Evolutionary conservation across 2,888 invertebrate genomes (phyloP).

Genomic region (Thecocarcelia acutangulata): DNA sequence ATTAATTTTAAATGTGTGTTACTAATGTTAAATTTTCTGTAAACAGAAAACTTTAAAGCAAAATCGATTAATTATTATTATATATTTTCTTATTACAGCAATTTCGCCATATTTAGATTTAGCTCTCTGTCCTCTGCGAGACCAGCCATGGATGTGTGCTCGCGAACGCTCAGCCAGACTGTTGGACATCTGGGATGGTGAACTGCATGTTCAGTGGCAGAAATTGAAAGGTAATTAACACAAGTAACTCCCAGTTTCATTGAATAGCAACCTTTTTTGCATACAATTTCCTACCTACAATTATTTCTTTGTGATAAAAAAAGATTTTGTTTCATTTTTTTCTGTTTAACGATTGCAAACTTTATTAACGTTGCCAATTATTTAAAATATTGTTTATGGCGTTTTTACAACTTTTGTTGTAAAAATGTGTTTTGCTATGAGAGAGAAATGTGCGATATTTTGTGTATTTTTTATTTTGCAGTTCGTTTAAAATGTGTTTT

Average conservation of each 20-base stretch:
- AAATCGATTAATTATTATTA: conserved; percentile 5
- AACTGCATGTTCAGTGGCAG: conserved; percentile 78
- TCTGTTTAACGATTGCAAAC: no score
- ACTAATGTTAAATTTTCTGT: no score
- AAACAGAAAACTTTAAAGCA: neutral
- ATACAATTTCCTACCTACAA: no score
- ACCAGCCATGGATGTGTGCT: conserved; percentile 83
- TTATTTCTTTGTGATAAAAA: no score
- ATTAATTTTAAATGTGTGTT: neutral
- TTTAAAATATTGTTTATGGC: no score
- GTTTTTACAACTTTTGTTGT: no score
- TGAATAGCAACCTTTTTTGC: neutral
- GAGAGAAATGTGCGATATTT: no score
- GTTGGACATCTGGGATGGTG: conserved; percentile 80
- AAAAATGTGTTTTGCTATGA: no score
- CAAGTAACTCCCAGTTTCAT: neutral
- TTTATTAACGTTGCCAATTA: no score
- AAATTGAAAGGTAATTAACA: conserved; percentile 78
- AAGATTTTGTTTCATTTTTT: no score
- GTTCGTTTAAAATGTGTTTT: no score
- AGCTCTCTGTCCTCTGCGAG: conserved; percentile 83
- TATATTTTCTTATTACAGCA: conserved; percentile 71
- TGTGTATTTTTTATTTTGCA: no score
- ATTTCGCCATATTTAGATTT: conserved; percentile 83
- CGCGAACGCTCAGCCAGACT: conserved; percentile 83